Percentiles rank a stretch among this genome's conserved stretches.
These are phyloP conservation scores for Ariolimax columbianus DNA, from an alignment of 2,888 invertebrate genomes.

Conservation along the genomic window DNA sequence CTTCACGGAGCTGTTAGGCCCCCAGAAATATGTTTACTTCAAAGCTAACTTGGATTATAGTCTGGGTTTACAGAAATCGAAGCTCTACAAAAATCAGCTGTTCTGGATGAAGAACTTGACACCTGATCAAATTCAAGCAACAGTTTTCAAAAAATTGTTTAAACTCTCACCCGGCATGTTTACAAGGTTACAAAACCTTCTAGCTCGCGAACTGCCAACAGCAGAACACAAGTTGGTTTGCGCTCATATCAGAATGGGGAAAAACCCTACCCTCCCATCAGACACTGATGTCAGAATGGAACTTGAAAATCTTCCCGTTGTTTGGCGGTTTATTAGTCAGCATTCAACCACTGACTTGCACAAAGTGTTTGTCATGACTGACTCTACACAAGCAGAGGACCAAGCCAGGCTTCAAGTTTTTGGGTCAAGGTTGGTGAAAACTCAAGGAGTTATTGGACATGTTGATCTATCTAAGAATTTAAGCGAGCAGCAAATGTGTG, in stretches of 20 bases:
- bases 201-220: neutral
- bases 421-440: neutral
- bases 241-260: slow-evolving; percentile 40
- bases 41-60: slow-evolving; percentile 31
- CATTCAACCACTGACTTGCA: neutral
- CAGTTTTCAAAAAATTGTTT: slow-evolving; percentile 19
- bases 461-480: neutral
- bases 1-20: neutral
- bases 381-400: neutral
- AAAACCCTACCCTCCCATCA: slow-evolving; percentile 19
- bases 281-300: neutral
- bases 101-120: slow-evolving; percentile 38
- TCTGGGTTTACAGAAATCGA: neutral
- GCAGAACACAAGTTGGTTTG: slow-evolving; percentile 30
- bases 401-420: neutral
- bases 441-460: slow-evolving; percentile 2
- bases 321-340: slow-evolving; percentile 28
- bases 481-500: neutral
- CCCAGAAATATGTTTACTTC: slow-evolving; percentile 16
- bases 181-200: neutral
- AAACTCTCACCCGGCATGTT: neutral
- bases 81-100: neutral
- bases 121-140: slow-evolving; percentile 6
- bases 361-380: slow-evolving; percentile 30
- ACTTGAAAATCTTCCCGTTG: neutral